Base-by-base conservation (phyloP, 2,113 vertebrate species). In the Rafetus swinhoei region DNA sequence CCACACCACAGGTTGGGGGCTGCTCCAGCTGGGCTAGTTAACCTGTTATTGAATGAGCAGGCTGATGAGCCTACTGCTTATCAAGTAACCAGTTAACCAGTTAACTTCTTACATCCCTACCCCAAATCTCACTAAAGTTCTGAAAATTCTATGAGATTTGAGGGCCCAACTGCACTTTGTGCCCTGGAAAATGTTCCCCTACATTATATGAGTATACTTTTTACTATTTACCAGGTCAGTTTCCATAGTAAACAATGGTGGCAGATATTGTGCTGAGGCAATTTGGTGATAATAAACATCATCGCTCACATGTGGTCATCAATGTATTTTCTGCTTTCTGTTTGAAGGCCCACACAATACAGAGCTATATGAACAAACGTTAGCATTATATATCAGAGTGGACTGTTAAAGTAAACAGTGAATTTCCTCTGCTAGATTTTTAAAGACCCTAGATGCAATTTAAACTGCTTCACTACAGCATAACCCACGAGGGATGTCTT, bases 401-500 rank as follows among this genome's bases (percentile, higher is more conserved):
- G 91, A 81, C 90, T 93, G 90, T 93, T 93, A 93, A 93, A 89
- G 59, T 86, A 86, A 97, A 76, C 59, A 93, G 93, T 94, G 94
- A 97, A 95, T 96, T 97, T 96, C 1, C 59, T 95, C 85, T 94
- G 92, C 15, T 69, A n/a, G 65, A 69, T 96, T 95, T 97, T 89
- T 95, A 96, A 96, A 24, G 0, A 89, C 56, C 83, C 85, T 84
- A 94, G 94, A 96, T 97, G 95, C 96, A 95, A 95, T 97, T 95
- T 96, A 93, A 95, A 97, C 95, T 96, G 93, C 94, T 96, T 94
- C 90, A 15, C 91, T 93, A 50, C 79, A 88, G 81, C 79, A 76
- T 82, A 94, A 97, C 86, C 89, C 95, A 97, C 74, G 0, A 81
- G 96, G 93, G 90, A 93, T 76, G 77, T 19, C 60, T 88, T 92